Evolutionary conservation across 2,888 invertebrate genomes (phyloP), one percentile per base, ranked within the genome.

Genomic region (Tortrix viridana): DNA sequence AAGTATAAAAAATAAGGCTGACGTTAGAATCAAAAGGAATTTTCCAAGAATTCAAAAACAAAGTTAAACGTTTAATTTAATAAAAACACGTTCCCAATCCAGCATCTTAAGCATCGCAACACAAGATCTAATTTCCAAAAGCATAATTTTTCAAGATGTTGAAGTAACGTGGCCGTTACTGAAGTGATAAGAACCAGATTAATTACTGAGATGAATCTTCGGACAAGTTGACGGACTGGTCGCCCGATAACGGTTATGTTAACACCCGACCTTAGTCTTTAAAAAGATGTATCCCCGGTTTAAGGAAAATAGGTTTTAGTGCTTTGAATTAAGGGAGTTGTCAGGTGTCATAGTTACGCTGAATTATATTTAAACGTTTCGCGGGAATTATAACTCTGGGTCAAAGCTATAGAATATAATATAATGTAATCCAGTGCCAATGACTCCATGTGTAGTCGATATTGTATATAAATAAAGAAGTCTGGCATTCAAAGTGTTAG

Each of bases 141-240:
- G 9, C 16, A 6, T 19, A 6, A 3, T n/a, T 57, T 57, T 52
- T 38, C 7, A 5, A 23, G 9, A 5, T 53, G 52, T 14, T 32
- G 3, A 9, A 4, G 18, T 47, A 48, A 43, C 12, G 23, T 57
- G 37, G 56, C 53, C 44, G 49, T 20, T 47, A 49, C 57, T 64
- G 43, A 50, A 60, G 68, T 78, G 75, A 80, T 81, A 81, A 81
- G 77, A 75, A 71, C 71, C 74, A 84, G 85, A 90, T 89, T 88
- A 89, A 89, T 89, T 82, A 81, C 81, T 72, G 72, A 82, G 89
- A 90, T 90, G 85, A 79, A 86, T 86, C 86, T 84, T 67, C 67
- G 71, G 58, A 58, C 63, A 47, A 66, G 69, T 70, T 72, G 77
- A 79, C 74, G 65, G 75, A 80, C 81, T 74, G 80, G 80, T 80